Conservation (phyloP, 2,113 vertebrate genomes). For the Calidris pugnax region DNA sequence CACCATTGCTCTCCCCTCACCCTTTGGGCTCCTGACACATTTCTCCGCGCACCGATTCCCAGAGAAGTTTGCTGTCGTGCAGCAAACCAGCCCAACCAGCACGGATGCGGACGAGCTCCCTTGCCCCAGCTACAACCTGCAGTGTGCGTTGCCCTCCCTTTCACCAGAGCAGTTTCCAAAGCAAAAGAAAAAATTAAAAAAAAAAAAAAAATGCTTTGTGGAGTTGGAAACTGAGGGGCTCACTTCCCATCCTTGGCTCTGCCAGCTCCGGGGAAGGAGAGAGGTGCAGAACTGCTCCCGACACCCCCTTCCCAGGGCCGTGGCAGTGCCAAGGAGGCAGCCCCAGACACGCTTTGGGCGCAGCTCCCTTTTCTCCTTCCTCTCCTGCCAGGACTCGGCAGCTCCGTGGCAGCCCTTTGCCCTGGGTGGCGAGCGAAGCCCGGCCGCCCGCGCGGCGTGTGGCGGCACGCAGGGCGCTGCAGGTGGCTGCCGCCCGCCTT, state of each 20-base stretch:
- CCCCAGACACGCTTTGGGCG: neutral
- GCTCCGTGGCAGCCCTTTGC: neutral
- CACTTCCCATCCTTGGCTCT: neutral
- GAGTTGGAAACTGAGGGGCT: neutral
- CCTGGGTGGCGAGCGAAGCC: neutral
- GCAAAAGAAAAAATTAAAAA: neutral
- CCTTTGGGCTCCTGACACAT: neutral
- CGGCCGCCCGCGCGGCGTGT: rapidly evolving
- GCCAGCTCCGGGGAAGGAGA: neutral
- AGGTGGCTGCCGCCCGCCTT: neutral
- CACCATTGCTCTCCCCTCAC: neutral
- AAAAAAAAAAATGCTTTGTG: neutral
- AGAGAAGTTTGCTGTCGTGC: neutral
- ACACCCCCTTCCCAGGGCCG: neutral
- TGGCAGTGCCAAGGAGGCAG: neutral
- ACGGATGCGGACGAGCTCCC: neutral
- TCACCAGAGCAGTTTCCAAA: neutral
- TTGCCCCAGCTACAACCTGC: neutral
- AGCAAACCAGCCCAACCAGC: neutral
- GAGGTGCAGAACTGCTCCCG: neutral
- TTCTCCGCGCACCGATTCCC: neutral
- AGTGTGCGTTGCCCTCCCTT: neutral
- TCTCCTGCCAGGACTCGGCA: neutral
- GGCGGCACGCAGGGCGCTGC: rapidly evolving
- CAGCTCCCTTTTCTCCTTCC: neutral